These are phyloP conservation scores for Cricetomys ansorgei DNA, from an alignment of 2,113 vertebrate genomes.

Conservation along the genomic window DNA sequence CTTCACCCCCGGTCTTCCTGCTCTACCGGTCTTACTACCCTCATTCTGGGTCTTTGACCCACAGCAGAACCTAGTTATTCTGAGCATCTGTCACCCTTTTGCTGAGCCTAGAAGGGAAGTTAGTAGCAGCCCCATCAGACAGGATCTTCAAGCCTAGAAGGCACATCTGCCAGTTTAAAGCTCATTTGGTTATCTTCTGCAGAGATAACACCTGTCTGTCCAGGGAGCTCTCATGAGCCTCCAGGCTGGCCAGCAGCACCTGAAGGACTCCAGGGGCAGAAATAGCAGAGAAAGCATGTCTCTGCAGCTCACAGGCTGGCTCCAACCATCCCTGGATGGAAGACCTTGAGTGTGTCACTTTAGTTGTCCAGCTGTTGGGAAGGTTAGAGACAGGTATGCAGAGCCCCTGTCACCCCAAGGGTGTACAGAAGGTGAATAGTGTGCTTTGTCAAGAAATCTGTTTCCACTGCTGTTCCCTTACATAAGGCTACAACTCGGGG, in stretches of 20 bases:
- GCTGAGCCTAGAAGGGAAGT: not conserved
- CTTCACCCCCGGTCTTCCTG: no score
- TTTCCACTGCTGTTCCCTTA: not conserved
- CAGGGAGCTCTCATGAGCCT: not conserved
- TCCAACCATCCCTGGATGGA: not conserved
- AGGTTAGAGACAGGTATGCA: not conserved
- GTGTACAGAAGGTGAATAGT: not conserved
- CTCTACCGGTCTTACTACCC: not conserved
- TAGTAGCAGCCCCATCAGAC: not conserved
- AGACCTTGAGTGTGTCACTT: not conserved
- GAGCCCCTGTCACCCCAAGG: not conserved
- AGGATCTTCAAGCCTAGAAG: not conserved
- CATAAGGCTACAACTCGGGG: not conserved
- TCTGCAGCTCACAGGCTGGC: not conserved
- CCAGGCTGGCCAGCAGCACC: not conserved
- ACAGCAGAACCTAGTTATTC: not conserved
- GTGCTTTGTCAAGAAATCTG: not conserved
- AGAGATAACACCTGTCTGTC: not conserved
- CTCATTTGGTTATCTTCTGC: not conserved
- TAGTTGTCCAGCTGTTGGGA: not conserved
- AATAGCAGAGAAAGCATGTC: not conserved
- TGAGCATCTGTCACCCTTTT: not conserved
- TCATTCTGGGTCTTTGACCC: not conserved
- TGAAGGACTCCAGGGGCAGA: not conserved
- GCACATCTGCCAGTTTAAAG: not conserved